Base-by-base conservation (phyloP, 92 coral and sea anemone genomes). In the Virgularia gustaviana region DNA sequence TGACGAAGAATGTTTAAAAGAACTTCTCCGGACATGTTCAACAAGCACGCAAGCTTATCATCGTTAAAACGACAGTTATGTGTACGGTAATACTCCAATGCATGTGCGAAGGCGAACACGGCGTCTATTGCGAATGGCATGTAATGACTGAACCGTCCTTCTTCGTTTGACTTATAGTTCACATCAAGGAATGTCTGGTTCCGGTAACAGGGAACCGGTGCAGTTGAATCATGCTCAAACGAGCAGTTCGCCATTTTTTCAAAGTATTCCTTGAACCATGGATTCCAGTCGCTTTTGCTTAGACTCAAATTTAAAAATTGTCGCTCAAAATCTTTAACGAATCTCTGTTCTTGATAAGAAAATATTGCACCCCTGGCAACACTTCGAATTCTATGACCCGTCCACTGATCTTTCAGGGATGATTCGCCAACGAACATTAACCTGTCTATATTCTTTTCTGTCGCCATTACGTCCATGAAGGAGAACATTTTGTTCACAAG, bases 241-340 rank as follows among this genome's bases (percentile, higher is more conserved):
- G 84, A 77, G 54, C 97, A 90, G 28, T 86, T 78, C 53, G 88
- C 85, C 58, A 83, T 85, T 3, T 30, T 57, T 63, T 83, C 89
- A 88, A 95, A 90, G 49, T 82, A 90, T 10, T 90, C 96, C 3
- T 70, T 81, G 57, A 90, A 90, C 97, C 97, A 90, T n/a, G 81
- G 96, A 71, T 90, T 80, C 25, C 96, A 85, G 1, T 72, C 36
- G 80, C 88, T 90, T 32, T 25, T 70, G 16, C 65, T 64, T 0
- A 90, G 96, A 15, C 73, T 79, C 22, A 90, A 35, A 2, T 66
- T 65, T 31, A 76, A 66, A 67, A 80, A 90, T 42, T 89, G 73
- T 18, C 88, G 85, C 57, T 81, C 83, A 72, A 90, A 90, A 9
- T 56, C 86, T 10, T 70, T 62, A 33, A 86, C 45, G 34, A 3